Conservation (phyloP, 2,888 invertebrate genomes). For the Andrena bucephala region DNA sequence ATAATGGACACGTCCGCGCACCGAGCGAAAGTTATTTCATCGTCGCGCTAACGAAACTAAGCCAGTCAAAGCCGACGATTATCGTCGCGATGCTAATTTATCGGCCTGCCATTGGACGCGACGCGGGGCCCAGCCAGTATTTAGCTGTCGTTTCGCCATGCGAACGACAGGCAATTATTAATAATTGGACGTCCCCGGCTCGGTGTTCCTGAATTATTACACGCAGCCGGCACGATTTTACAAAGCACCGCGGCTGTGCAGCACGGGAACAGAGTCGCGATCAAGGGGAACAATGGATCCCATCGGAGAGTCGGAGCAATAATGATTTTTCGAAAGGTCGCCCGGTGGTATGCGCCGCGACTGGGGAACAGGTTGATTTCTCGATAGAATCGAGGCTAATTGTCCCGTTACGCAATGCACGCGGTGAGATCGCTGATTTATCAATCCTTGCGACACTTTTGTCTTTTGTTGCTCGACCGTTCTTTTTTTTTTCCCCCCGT, state of each 20-base stretch:
- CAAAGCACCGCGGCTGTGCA: background rate
- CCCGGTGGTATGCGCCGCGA: conserved; percentile 7
- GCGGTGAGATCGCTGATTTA: conserved; percentile 43
- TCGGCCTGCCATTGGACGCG: conserved; percentile 40
- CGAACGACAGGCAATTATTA: conserved; percentile 61
- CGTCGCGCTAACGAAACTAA: conserved; percentile 48
- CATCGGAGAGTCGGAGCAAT: background rate
- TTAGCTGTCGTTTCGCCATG: conserved; percentile 53
- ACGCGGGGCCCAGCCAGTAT: conserved; percentile 8
- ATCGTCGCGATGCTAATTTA: conserved; percentile 68
- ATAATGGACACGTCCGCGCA: conserved; percentile 64
- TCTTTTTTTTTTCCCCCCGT: conserved; percentile 1
- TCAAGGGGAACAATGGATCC: conserved; percentile 57
- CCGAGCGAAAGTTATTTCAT: conserved; percentile 45
- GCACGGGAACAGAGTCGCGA: conserved; percentile 17
- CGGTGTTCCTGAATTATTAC: conserved; percentile 30
- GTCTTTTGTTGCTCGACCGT: conserved; percentile 41
- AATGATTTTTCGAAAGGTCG: conserved; percentile 55
- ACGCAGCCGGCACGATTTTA: conserved; percentile 1
- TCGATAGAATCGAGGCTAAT: conserved; percentile 68
- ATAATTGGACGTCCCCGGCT: conserved; percentile 56
- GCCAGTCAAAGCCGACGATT: conserved; percentile 50
- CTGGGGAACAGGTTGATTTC: conserved; percentile 39
- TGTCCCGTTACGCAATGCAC: conserved; percentile 56
- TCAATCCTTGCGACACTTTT: conserved; percentile 49